Conservation (phyloP, 2,888 invertebrate genomes). For the Acheta domesticus region DNA sequence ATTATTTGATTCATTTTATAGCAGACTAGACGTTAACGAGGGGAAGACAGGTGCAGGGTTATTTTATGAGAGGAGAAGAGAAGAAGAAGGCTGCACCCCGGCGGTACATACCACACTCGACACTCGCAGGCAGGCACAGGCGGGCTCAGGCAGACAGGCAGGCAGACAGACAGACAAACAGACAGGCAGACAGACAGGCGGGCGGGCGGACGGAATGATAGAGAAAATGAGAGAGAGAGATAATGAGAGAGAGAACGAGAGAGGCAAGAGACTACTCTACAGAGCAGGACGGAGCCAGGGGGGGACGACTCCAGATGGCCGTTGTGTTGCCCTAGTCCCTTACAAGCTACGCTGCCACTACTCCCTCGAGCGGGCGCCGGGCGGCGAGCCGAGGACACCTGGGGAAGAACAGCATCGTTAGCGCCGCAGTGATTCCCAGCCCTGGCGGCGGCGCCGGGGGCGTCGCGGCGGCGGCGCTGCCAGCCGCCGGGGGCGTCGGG, state of each 20-base stretch:
- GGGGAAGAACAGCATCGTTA: neutral
- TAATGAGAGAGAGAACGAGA: neutral
- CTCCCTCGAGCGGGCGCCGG: neutral
- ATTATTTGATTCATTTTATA: constrained; percentile 2
- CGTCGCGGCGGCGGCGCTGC: neutral
- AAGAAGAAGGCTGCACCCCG: constrained; percentile 18
- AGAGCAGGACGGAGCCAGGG: constrained; percentile 1
- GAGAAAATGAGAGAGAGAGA: neutral
- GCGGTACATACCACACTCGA: constrained; percentile 1
- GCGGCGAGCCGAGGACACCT: too few relatives aligned
- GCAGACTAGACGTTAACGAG: constrained; percentile 18
- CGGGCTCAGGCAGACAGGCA: constrained; percentile 18
- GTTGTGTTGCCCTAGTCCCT: constrained; percentile 11
- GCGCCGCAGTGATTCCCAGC: constrained; percentile 8
- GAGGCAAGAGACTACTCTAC: constrained; percentile 12
- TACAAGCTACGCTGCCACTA: constrained; percentile 1
- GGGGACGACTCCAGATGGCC: constrained; percentile 9
- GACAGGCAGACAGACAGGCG: constrained; percentile 18
- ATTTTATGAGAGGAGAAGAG: neutral
- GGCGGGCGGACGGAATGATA: neutral
- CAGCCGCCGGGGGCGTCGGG: neutral
- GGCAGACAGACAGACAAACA: constrained; percentile 18
- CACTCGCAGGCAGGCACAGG: constrained; percentile 18
- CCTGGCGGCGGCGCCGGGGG: neutral
- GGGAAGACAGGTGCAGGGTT: neutral